Conservation (phyloP, 2,888 invertebrate genomes). For the Lithophane ornitopus region DNA sequence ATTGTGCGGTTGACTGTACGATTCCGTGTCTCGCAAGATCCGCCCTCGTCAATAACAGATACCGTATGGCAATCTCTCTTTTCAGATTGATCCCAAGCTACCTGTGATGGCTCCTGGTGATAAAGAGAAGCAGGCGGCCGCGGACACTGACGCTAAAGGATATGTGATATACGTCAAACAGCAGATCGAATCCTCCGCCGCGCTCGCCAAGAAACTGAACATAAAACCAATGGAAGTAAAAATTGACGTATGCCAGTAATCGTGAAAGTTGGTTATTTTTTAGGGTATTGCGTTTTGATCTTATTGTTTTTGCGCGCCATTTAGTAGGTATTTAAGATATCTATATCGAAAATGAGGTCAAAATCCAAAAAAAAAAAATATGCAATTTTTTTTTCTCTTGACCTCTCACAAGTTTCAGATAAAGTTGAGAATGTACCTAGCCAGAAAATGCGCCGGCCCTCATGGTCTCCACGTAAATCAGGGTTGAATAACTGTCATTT, state of each 20-base stretch:
- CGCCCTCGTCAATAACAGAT: background rate
- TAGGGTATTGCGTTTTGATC: background rate
- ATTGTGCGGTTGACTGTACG: background rate
- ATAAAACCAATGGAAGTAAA: conserved; percentile 86
- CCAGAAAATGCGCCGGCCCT: too few relatives aligned
- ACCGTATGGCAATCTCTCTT: background rate
- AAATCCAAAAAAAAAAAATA: too few relatives aligned
- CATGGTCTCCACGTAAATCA: background rate
- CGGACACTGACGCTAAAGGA: conserved; percentile 92
- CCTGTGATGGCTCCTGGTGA: conserved; percentile 97
- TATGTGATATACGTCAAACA: conserved; percentile 95
- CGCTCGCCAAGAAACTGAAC: conserved; percentile 90
- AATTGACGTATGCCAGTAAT: background rate
- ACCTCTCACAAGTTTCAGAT: background rate
- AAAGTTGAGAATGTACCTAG: background rate
- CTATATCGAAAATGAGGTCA: background rate
- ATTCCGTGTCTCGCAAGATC: background rate
- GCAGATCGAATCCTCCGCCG: conserved; percentile 93
- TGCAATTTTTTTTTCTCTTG: too few relatives aligned
- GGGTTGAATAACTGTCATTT: too few relatives aligned
- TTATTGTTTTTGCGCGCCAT: background rate
- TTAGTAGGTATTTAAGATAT: background rate
- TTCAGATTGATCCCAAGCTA: conserved; percentile 90
- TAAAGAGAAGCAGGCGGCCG: conserved; percentile 93
- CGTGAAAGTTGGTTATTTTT: background rate